These are phyloP conservation scores for Limonius californicus DNA, from an alignment of 1,140 invertebrate genomes.

Conservation along the genomic window DNA sequence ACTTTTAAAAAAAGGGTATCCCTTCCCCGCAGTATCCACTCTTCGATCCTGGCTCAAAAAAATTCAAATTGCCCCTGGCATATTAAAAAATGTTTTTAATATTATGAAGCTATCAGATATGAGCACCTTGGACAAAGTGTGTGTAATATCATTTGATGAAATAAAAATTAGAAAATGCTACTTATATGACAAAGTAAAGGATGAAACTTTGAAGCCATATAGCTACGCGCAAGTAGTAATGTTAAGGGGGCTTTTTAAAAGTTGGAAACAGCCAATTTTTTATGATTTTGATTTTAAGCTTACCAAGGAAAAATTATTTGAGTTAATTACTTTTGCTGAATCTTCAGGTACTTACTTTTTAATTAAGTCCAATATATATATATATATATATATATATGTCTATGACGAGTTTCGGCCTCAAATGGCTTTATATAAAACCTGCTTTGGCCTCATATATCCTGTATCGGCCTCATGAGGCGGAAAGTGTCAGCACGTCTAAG, in stretches of 20 bases:
- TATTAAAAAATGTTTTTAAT: constrained; percentile 20
- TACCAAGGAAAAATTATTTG: constrained; percentile 26
- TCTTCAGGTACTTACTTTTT: too few species aligned
- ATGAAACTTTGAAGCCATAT: constrained; percentile 16
- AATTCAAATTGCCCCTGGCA: constrained; percentile 16
- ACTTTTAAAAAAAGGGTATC: constrained; percentile 5
- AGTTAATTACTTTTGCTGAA: constrained; percentile 31
- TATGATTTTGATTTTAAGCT: constrained; percentile 36
- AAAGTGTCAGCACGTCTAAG: too few species aligned
- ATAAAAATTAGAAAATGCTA: constrained; percentile 22
- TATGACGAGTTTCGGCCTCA: too few species aligned
- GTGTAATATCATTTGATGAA: constrained; percentile 24
- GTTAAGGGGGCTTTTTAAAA: constrained; percentile 28
- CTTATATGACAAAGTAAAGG: constrained; percentile 21
- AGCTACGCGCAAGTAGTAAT: constrained; percentile 36
- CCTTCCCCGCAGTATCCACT: too few species aligned
- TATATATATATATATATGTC: too few species aligned
- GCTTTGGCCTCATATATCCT: too few species aligned
- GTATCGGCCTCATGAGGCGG: too few species aligned
- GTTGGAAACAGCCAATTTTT: constrained; percentile 42
- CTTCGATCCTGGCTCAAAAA: too few species aligned
- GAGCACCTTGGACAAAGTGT: constrained; percentile 17
- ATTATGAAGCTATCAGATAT: neutral
- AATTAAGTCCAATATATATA: too few species aligned
- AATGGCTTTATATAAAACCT: too few species aligned